These are phyloP conservation scores for Thermophis baileyi DNA, from an alignment of 2,113 vertebrate genomes.

Conservation along the genomic window DNA sequence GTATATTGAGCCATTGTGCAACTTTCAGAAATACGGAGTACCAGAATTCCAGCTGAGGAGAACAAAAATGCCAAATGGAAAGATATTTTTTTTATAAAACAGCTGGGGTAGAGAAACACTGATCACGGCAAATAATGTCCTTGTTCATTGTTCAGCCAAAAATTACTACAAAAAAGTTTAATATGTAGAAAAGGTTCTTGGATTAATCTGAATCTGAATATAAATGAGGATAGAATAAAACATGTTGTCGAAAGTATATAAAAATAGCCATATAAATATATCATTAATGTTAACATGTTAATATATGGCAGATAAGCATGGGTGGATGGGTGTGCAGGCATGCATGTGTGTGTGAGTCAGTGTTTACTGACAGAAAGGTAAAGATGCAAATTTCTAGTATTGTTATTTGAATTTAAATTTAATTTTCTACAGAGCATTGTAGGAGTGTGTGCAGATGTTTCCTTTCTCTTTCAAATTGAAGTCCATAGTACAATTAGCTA, in stretches of 20 bases:
- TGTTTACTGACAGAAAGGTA: background rate
- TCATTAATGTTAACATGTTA: background rate
- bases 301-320: background rate
- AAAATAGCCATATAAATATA: background rate
- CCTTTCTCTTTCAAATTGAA: background rate
- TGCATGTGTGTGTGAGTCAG: too few relatives aligned
- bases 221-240: background rate
- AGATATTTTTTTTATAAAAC: background rate
- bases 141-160: background rate
- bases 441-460: background rate
- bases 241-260: background rate
- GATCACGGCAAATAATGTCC: background rate
- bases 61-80: background rate
- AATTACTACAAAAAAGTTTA: constrained; percentile 23
- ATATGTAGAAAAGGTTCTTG: background rate
- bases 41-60: constrained; percentile 7
- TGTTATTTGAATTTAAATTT: background rate
- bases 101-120: background rate
- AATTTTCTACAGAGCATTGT: background rate
- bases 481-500: background rate
- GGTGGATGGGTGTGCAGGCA: background rate
- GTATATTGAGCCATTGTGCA: constrained; percentile 58
- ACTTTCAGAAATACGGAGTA: constrained; percentile 46
- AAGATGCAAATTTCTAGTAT: background rate
- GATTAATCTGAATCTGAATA: background rate